Conservation (phyloP, 2,797 vertebrate genomes). For the Sandelia bainsii region DNA sequence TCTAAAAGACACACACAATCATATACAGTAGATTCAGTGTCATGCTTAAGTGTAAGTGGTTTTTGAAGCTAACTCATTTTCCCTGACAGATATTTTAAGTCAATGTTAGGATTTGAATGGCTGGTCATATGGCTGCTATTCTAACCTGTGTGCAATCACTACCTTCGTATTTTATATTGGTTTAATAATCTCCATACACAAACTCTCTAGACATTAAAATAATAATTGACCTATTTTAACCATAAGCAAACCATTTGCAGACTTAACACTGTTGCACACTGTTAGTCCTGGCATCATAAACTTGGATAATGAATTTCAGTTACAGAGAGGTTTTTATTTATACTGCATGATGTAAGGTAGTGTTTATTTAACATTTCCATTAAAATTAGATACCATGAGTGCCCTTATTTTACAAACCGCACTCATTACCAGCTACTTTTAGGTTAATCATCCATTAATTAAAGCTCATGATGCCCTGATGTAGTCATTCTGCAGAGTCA, state of each 20-base stretch:
- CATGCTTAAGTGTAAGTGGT: neutral
- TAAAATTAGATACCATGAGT: neutral
- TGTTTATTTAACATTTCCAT: neutral
- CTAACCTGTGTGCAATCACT: neutral
- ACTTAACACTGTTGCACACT: constrained; percentile 2
- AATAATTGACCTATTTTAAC: neutral
- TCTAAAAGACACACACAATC: neutral
- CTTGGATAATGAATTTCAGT: constrained; percentile 11
- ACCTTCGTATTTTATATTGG: neutral
- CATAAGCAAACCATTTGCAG: constrained; percentile 14
- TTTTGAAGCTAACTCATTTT: neutral
- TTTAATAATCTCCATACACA: neutral
- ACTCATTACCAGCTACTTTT: neutral
- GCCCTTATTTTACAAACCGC: neutral
- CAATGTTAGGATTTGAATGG: neutral
- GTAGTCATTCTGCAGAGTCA: neutral
- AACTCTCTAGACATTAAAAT: neutral
- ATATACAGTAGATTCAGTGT: neutral
- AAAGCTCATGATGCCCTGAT: neutral
- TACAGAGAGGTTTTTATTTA: neutral
- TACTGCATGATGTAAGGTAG: neutral
- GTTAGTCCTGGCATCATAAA: neutral
- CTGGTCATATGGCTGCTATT: neutral
- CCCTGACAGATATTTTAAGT: neutral
- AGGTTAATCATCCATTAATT: neutral